Evolutionary conservation across 2,797 vertebrate species (phyloP).

Genomic region (Oryzias sinensis): DNA sequence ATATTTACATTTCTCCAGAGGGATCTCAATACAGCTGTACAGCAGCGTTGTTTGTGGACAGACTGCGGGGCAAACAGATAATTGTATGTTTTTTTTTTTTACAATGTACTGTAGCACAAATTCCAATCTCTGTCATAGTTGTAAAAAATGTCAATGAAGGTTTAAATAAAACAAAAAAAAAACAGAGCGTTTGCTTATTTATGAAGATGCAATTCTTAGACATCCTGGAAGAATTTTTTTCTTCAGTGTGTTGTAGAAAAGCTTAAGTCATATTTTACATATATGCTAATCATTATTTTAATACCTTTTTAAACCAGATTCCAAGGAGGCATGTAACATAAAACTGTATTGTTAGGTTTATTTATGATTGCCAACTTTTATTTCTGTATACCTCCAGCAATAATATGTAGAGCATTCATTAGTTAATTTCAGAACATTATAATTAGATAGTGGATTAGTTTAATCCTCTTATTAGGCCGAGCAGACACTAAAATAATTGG

Average conservation of each 20-base stretch:
- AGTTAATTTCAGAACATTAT: slow-evolving; percentile 49
- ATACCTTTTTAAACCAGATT: not conserved
- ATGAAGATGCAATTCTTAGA: not conserved
- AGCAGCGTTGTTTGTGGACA: slow-evolving; percentile 35
- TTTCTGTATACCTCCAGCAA: slow-evolving; percentile 30
- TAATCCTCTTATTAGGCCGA: slow-evolving; percentile 52
- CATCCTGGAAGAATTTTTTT: not conserved
- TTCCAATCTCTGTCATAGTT: slow-evolving; percentile 16
- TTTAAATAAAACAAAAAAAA: not conserved
- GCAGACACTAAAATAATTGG: slow-evolving; percentile 51
- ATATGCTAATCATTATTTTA: not conserved
- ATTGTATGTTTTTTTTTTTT: slow-evolving; percentile 30
- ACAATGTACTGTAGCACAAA: slow-evolving; percentile 25
- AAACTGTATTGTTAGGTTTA: slow-evolving; percentile 9
- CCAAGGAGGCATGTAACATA: not conserved
- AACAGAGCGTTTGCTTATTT: too few relatives aligned
- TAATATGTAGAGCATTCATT: slow-evolving; percentile 29
- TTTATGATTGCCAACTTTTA: slow-evolving; percentile 19
- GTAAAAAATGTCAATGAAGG: slow-evolving; percentile 6
- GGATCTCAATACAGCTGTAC: slow-evolving; percentile 33
- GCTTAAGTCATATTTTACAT: not conserved
- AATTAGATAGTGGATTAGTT: slow-evolving; percentile 53
- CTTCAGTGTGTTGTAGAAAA: not conserved
- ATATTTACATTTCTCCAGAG: slow-evolving; percentile 40
- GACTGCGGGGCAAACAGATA: slow-evolving; percentile 37